A percentile compares a stretch with the other conserved stretches of the same genome.
Evolutionary conservation across 2,113 vertebrate species (phyloP).

Genomic region (Gymnarchus niloticus): DNA sequence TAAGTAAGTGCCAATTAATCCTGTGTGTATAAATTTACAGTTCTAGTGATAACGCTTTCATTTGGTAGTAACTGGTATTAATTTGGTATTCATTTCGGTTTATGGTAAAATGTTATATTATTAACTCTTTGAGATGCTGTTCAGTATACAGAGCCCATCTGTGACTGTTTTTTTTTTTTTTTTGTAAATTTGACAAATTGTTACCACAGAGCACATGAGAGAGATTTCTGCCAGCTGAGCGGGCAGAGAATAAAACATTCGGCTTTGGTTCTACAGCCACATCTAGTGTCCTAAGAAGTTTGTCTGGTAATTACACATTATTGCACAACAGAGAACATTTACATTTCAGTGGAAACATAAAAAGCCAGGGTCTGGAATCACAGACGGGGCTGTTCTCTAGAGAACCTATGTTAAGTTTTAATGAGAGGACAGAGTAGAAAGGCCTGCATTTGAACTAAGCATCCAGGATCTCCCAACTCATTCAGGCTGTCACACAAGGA

Average conservation of each 20-base stretch:
- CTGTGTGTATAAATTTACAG: no score
- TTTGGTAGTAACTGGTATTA: no score
- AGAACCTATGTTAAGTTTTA: neutral
- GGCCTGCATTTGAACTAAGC: neutral
- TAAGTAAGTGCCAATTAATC: no score
- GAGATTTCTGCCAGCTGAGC: neutral
- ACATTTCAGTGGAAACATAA: neutral
- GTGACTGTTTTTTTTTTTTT: neutral
- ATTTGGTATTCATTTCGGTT: no score
- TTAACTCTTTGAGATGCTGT: no score
- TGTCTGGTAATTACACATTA: slow-evolving; percentile 12
- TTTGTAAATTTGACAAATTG: neutral
- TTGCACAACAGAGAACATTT: slow-evolving; percentile 14
- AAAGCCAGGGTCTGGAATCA: slow-evolving; percentile 13
- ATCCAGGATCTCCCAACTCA: neutral
- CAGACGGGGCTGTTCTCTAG: neutral
- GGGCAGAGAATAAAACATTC: neutral
- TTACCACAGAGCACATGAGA: neutral
- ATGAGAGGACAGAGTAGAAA: neutral
- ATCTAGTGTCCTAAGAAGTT: neutral
- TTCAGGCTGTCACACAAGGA: neutral
- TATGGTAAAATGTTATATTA: no score
- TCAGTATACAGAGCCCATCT: neutral
- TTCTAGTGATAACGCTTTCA: no score
- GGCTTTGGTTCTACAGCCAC: neutral